phyloP scores from a whole-genome alignment of 2,888 invertebrate genomes.

The Vanessa cardui region DNA sequence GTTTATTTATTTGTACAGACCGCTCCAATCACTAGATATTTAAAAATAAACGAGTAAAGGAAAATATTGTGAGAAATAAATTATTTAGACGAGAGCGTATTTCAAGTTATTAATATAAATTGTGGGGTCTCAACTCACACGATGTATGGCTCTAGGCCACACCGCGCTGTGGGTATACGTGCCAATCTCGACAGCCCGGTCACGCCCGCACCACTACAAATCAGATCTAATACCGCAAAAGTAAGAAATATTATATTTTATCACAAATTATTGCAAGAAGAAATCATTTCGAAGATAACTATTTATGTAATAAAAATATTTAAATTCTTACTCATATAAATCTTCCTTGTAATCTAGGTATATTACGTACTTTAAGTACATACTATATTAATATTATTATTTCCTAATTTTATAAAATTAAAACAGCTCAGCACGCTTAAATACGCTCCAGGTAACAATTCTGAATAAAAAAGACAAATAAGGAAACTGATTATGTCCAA shows the following conservation, averaged over 20 bases:
- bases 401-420: too few species aligned
- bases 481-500: too few species aligned
- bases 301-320: background rate
- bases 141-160: conserved; percentile 35
- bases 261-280: conserved; percentile 3
- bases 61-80: conserved; percentile 5
- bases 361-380: background rate
- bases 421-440: too few species aligned
- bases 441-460: too few species aligned
- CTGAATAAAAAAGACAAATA: too few species aligned
- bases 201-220: conserved; percentile 35
- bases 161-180: conserved; percentile 29
- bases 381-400: too few species aligned
- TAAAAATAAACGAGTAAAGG: background rate
- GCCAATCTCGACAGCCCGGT: conserved; percentile 30
- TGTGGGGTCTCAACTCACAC: conserved; percentile 38
- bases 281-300: background rate
- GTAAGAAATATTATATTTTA: conserved; percentile 24
- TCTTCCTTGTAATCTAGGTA: too few species aligned
- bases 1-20: too few species aligned
- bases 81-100: conserved; percentile 22
- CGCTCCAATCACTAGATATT: background rate
- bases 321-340: too few species aligned
- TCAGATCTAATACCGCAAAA: conserved; percentile 32
- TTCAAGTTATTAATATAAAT: conserved; percentile 38